Conservation (phyloP, 2,888 invertebrate genomes). For the Lycia hirtaria region DNA sequence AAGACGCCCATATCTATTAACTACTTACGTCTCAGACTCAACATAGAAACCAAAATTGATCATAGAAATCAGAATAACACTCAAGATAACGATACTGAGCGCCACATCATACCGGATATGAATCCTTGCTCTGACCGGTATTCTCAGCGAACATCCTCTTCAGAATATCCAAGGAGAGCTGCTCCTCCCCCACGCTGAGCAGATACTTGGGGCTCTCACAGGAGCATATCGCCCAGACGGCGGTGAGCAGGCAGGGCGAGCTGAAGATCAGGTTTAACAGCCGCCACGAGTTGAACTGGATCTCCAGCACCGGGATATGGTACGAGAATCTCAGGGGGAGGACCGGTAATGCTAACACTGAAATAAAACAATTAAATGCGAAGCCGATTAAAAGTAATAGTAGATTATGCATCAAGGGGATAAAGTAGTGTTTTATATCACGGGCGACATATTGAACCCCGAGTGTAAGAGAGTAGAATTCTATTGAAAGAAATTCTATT, state of each 20-base stretch:
- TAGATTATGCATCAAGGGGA: too few species aligned
- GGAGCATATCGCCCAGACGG: conserved; percentile 79
- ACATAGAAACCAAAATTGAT: too few species aligned
- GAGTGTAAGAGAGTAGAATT: too few species aligned
- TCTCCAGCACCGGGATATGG: conserved; percentile 69
- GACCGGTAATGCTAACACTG: conserved; percentile 87
- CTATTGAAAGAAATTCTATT: too few species aligned
- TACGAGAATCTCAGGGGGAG: conserved; percentile 84
- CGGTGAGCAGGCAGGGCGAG: conserved; percentile 86
- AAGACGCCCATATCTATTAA: too few species aligned
- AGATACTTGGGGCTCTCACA: conserved; percentile 93
- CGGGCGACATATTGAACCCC: too few species aligned
- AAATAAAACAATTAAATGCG: conserved; percentile 37
- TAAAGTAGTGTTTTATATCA: too few species aligned
- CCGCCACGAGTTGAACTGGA: conserved; percentile 91
- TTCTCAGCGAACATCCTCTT: conserved; percentile 64
- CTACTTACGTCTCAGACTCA: too few species aligned
- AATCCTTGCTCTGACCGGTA: conserved; percentile 55
- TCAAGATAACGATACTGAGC: too few species aligned
- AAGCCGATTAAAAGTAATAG: too few species aligned
- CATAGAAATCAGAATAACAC: too few species aligned
- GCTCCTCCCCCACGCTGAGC: conserved; percentile 82
- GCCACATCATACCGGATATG: conserved; percentile 65
- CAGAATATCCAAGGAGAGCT: conserved; percentile 81
- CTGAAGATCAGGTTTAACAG: conserved; percentile 87